Evolutionary conservation across 2,797 vertebrate species (phyloP).

Genomic region (Etheostoma nigrum): DNA sequence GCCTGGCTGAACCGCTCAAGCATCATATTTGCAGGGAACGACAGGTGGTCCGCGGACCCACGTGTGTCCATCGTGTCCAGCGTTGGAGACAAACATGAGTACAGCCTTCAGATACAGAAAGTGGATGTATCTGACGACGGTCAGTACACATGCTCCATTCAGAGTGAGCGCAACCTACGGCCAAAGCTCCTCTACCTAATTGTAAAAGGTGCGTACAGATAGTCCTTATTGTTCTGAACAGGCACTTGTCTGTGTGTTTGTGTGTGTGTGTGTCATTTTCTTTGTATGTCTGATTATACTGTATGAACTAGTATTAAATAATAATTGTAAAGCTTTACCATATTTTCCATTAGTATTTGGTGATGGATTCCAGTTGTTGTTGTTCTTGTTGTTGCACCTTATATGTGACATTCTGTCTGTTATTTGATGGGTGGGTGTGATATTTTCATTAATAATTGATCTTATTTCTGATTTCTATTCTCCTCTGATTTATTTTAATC

Average conservation of each 20-base stretch:
- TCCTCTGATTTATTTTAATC: conserved; percentile 15
- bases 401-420: neutral
- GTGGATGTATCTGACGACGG: conserved; percentile 96
- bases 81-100: conserved; percentile 91
- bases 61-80: conserved; percentile 95
- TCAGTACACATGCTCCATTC: conserved; percentile 96
- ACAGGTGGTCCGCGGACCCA: conserved; percentile 98
- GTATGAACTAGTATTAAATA: neutral
- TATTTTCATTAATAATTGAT: conserved; percentile 1
- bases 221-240: neutral
- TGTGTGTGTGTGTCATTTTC: neutral
- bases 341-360: neutral
- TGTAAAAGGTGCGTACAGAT: conserved; percentile 90
- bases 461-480: neutral
- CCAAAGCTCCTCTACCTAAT: conserved; percentile 96
- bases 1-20: conserved; percentile 99
- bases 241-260: neutral
- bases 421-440: neutral
- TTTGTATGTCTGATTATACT: neutral
- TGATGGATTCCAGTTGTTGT: neutral
- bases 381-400: neutral
- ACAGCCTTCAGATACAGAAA: conserved; percentile 98
- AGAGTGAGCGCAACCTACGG: conserved; percentile 92
- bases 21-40: conserved; percentile 96
- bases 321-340: neutral